A percentile compares a stretch with the other conserved stretches of the same genome.
Conservation (phyloP, 2,888 invertebrate species). For the Trichogramma dendrolimi region DNA sequence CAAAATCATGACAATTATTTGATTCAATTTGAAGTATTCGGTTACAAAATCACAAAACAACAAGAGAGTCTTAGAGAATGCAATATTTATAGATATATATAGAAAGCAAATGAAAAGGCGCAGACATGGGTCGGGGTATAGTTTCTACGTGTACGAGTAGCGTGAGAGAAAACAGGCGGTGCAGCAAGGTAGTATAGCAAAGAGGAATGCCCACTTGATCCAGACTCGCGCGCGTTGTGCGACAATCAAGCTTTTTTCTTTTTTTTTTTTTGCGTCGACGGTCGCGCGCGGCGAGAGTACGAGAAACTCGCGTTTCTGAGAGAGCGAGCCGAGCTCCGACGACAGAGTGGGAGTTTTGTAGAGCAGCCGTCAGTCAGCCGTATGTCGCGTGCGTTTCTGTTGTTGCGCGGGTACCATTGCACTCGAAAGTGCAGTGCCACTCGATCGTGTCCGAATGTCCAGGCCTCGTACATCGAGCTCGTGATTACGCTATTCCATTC, state of each 20-base stretch:
- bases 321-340: background rate
- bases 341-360: constrained; percentile 3
- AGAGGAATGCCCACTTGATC: background rate
- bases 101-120: too few relatives aligned
- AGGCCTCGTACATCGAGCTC: constrained; percentile 3
- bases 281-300: background rate
- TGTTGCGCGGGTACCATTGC: constrained; percentile 16
- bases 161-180: constrained; percentile 34
- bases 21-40: too few relatives aligned
- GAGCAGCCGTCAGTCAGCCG: background rate
- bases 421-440: background rate
- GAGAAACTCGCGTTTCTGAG: too few relatives aligned
- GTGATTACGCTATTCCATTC: too few relatives aligned
- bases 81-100: too few relatives aligned
- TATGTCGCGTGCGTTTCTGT: constrained; percentile 11
- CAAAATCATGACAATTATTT: too few relatives aligned
- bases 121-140: too few relatives aligned
- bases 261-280: background rate
- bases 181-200: constrained; percentile 24
- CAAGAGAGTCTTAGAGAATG: too few relatives aligned
- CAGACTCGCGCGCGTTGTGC: background rate
- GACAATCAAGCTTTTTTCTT: background rate
- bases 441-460: background rate
- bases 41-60: too few relatives aligned
- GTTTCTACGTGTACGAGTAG: constrained; percentile 39